Base-by-base conservation (phyloP, 2,888 invertebrate species). In the Calephelis perditalis region DNA sequence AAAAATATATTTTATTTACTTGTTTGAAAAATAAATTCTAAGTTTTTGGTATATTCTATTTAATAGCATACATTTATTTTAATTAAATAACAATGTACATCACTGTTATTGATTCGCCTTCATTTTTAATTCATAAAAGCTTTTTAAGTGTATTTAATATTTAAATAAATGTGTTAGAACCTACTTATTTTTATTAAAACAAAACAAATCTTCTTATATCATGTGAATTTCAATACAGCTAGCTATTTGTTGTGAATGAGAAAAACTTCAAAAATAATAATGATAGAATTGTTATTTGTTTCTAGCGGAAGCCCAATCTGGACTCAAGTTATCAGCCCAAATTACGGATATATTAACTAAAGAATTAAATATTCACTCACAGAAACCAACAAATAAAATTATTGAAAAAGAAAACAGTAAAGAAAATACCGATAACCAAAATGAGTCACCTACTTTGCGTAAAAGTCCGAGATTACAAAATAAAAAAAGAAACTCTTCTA, bases 341-440 rank as follows among this genome's bases (percentile, higher is more conserved):
- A 70, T 72, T 15, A 70, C 71, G 47, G 77, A 79, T 70, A 63
- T 75, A 2, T 85, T 86, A 57, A 58, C 66, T 57, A 86, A 86
- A 70, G 84, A 85, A 73, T 66, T 75, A 59, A 82, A 84, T 68
- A 67, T 54, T 49, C 66, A 62, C 59, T 62, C 62, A 5, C 71
- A 71, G 62, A 74, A 68, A 61, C 65, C 67, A 26, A 67, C 35
- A 11, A 62, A 54, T 58, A 62, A 64, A 57, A 55, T 60, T 59
- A 62, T 61, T 40, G 64, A 43, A 57, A 40, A 57, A 47, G 63
- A 64, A 37, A 62, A 65, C 45, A 49, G 7, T 15, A 46, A 46
- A 54, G 52, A 35, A 54, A 55, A 62, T 6, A 7, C 9, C 7
- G 8, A 5, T 49, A 35, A 52, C 15, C 52, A 62, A 62, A 66